Evolutionary conservation across 2,888 invertebrate genomes (phyloP), one percentile per base, ranked within the genome.

Genomic region (Hedya salicella): DNA sequence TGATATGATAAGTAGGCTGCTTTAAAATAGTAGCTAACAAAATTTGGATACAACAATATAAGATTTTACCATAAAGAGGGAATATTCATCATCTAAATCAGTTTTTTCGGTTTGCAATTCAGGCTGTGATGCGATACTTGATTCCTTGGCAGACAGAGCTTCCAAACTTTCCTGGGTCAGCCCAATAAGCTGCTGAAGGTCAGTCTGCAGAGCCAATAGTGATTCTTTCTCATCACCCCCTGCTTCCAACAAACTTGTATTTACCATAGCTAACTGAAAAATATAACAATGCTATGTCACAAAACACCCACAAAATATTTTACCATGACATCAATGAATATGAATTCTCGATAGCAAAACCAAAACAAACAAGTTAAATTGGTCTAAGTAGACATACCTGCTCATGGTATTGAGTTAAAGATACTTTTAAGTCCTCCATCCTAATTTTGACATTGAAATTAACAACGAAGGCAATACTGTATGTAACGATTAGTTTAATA

Each of bases 121-220:
- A 59, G 57, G 53, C 54, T 46, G 59, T 44, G 48, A 42, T 59
- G 67, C 19, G 42, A 53, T 39, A 69, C 67, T 75, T 17, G 42
- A 69, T 69, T 76, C 57, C 72, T 77, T 72, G 59, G 70, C 46
- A 68, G 62, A 66, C 25, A 88, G 68, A 50, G 86, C 79, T 66
- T 89, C 85, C 62, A 94, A 78, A 72, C 93, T 94, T 78, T 95
- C 95, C 76, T 93, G 89, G 0, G 96, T 96, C 42, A 96, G 85
- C n/a, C 93, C 89, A 59, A 96, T 93, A 0, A 96, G 89, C 80
- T 96, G 95, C 71, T 93, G 85, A 46, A 96, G 89, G 77, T 96
- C 95, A 19, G 93, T 91, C 76, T 94, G 93, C 11, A 96, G 85
- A 49, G 93, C 91, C 54, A 93, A 69, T 19, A 96, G 85, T 30